A percentile compares a stretch with the other conserved stretches of the same genome.
These are phyloP conservation scores for Lemur catta DNA, from an alignment of 2,797 vertebrate genomes.

Conservation along the genomic window DNA sequence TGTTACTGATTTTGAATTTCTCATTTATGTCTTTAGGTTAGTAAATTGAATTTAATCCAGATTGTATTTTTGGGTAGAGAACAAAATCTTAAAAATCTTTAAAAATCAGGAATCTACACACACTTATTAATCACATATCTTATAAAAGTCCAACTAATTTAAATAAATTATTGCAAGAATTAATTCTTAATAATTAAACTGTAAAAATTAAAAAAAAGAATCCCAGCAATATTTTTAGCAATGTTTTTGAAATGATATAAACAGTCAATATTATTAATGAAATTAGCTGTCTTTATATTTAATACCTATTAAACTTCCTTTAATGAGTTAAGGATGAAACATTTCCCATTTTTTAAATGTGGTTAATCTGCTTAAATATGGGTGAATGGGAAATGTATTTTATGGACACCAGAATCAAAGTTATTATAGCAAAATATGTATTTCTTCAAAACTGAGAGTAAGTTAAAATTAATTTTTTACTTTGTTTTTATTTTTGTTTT, in stretches of 20 bases:
- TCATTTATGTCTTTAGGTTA: background rate
- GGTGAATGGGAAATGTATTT: background rate
- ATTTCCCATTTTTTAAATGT: background rate
- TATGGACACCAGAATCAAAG: background rate
- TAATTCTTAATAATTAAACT: background rate
- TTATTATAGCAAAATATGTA: background rate
- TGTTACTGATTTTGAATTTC: background rate
- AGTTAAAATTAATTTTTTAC: background rate
- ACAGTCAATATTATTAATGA: background rate
- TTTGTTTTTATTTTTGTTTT: background rate
- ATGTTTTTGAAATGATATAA: background rate
- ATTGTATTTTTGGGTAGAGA: background rate
- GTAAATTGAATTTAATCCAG: background rate
- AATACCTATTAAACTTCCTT: background rate
- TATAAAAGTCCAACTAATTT: background rate
- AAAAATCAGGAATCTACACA: background rate
- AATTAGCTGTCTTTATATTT: background rate
- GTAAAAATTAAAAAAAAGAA: background rate
- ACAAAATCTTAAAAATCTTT: background rate
- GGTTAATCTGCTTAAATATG: background rate
- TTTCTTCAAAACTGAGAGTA: conserved; percentile 19
- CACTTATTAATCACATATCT: background rate
- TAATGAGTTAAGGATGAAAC: background rate
- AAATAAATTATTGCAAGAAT: background rate
- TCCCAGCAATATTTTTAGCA: background rate